These are phyloP conservation scores for Rhimphoctona megacephalus DNA, from an alignment of 2,888 invertebrate genomes.

Conservation along the genomic window DNA sequence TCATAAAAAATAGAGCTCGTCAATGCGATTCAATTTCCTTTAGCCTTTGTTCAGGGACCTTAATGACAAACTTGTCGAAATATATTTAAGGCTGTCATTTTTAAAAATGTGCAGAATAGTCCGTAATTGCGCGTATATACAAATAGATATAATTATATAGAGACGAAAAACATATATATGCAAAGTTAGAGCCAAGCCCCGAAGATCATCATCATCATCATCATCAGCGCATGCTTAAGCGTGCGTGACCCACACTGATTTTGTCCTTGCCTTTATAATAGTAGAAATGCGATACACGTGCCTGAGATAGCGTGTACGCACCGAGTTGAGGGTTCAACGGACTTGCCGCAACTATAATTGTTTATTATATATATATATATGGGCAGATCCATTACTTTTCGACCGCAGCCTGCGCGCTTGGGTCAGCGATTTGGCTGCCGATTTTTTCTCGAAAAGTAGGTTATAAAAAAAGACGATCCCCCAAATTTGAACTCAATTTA, in stretches of 20 bases:
- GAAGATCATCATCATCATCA: slow-evolving; percentile 36
- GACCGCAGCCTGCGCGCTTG: too few species aligned
- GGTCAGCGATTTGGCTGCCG: too few species aligned
- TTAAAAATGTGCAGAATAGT: slow-evolving; percentile 3
- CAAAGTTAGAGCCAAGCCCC: slow-evolving; percentile 31
- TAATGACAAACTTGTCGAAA: neutral
- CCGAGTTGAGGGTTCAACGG: neutral
- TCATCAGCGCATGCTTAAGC: slow-evolving; percentile 47
- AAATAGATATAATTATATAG: neutral
- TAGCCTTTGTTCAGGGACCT: neutral
- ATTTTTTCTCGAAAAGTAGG: too few species aligned
- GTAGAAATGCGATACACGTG: slow-evolving; percentile 65
- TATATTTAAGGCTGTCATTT: neutral
- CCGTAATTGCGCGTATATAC: neutral
- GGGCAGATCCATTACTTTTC: too few species aligned
- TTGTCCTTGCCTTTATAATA: slow-evolving; percentile 36
- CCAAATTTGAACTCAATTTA: too few species aligned
- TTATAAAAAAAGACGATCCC: too few species aligned
- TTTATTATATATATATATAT: slow-evolving; percentile 1
- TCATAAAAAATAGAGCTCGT: neutral
- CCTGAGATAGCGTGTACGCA: slow-evolving; percentile 53
- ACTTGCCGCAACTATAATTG: slow-evolving; percentile 11
- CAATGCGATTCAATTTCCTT: neutral
- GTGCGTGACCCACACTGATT: slow-evolving; percentile 64
- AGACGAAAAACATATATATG: neutral